Evolutionary conservation across 2,113 vertebrate genomes (phyloP).

Genomic region (Nymphicus hollandicus): DNA sequence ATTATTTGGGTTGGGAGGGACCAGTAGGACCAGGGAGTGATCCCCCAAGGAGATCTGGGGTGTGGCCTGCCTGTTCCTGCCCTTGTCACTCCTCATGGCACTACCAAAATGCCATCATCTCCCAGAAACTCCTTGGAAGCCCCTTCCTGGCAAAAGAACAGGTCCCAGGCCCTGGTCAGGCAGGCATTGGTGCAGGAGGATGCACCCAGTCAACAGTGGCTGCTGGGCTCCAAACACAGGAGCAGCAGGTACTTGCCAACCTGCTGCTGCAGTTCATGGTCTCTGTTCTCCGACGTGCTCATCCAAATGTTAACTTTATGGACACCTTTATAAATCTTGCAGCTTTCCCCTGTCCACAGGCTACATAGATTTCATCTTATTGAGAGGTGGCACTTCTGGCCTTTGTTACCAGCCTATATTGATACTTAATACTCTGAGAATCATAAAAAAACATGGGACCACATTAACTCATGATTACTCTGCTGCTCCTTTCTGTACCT

Average conservation of each 20-base stretch:
- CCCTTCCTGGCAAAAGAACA: fast-evolving
- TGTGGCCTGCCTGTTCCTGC: neutral
- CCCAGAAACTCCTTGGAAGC: neutral
- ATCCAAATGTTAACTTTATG: conserved; percentile 70
- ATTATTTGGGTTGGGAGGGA: neutral
- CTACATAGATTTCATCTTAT: conserved; percentile 68
- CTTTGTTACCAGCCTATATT: conserved; percentile 69
- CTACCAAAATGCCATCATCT: neutral
- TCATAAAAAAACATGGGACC: conserved; percentile 16
- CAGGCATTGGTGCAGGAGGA: neutral
- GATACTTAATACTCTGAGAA: conserved; percentile 18
- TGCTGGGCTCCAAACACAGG: neutral
- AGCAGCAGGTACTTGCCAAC: neutral
- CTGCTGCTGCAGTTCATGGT: neutral
- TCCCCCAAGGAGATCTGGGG: neutral
- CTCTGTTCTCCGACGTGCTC: neutral
- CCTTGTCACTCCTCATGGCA: neutral
- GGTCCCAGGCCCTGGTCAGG: neutral
- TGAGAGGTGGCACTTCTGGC: conserved; percentile 71
- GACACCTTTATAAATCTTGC: conserved; percentile 68
- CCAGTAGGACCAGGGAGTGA: neutral
- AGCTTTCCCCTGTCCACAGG: neutral
- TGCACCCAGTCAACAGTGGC: neutral
- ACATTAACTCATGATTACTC: neutral
- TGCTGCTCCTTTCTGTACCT: neutral